Conservation (phyloP, 2,113 vertebrate species). For the Melanerpes aurifrons region DNA sequence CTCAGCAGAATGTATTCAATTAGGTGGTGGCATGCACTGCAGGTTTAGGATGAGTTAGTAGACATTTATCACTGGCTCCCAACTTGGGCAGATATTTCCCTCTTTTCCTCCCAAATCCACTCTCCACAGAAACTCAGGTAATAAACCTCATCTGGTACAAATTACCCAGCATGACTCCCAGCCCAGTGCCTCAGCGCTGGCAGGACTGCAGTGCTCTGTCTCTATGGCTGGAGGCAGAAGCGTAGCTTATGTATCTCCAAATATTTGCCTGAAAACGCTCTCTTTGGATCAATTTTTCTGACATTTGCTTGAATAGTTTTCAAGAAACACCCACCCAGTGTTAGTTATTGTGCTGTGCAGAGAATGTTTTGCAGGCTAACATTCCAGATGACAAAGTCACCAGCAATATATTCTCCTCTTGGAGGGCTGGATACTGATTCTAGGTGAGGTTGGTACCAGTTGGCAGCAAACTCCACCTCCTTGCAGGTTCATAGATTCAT, state of each 20-base stretch:
- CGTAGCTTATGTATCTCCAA: constrained; percentile 30
- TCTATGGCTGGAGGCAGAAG: constrained; percentile 4
- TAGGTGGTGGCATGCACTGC: background rate
- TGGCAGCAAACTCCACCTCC: background rate
- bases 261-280: constrained; percentile 24
- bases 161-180: constrained; percentile 3
- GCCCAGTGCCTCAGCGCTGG: constrained; percentile 5
- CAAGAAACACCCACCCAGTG: constrained; percentile 32
- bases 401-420: background rate
- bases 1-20: background rate
- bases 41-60: background rate
- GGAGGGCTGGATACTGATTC: background rate
- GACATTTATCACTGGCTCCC: background rate
- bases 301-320: constrained; percentile 14
- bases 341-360: background rate
- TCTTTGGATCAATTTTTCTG: constrained; percentile 31
- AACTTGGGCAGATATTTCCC: background rate
- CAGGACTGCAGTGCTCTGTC: background rate
- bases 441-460: background rate
- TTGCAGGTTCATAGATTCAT: background rate
- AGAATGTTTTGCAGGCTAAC: background rate
- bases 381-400: background rate
- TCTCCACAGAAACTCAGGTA: constrained; percentile 26
- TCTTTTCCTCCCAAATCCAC: background rate
- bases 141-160: constrained; percentile 33